phyloP scores from a whole-genome alignment of 2,888 invertebrate genomes.

The Drosophila neonasuta region DNA sequence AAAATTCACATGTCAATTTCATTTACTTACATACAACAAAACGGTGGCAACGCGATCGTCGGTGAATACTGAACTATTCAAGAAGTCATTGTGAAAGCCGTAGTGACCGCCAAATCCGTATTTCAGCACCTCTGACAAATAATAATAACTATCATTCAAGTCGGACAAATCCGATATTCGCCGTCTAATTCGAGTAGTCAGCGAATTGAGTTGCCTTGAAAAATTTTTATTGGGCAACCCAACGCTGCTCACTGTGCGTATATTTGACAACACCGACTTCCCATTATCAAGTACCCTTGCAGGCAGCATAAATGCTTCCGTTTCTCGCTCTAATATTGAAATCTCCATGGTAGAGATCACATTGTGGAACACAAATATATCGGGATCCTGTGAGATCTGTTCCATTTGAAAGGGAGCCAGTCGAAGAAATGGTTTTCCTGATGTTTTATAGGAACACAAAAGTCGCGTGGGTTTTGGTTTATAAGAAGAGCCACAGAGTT shows the following conservation, averaged over 20 bases:
- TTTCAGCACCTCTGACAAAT: conserved; percentile 20
- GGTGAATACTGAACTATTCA: fast-evolving
- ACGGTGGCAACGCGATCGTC: conserved; percentile 50
- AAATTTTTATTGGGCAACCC: not conserved
- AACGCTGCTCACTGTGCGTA: conserved; percentile 18
- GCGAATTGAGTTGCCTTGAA: fast-evolving
- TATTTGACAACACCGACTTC: fast-evolving
- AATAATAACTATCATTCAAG: fast-evolving
- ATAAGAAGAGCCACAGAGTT: conserved; percentile 23
- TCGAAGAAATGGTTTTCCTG: conserved; percentile 25
- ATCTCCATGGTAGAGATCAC: conserved; percentile 30
- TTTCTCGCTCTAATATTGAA: not conserved
- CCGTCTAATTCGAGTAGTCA: conserved; percentile 5
- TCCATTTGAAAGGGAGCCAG: conserved; percentile 59
- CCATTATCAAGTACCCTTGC: not conserved
- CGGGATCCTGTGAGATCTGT: conserved; percentile 39
- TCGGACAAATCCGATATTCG: conserved; percentile 38
- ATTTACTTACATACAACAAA: conserved; percentile 48
- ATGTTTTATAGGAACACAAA: conserved; percentile 43
- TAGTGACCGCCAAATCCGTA: conserved; percentile 54
- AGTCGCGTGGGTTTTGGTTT: conserved; percentile 17
- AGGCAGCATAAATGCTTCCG: not conserved
- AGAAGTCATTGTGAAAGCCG: conserved; percentile 25
- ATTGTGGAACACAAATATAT: conserved; percentile 48
- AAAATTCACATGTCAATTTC: not conserved